These are phyloP conservation scores for Nyctibius grandis DNA, from an alignment of 2,797 vertebrate genomes.

Conservation along the genomic window DNA sequence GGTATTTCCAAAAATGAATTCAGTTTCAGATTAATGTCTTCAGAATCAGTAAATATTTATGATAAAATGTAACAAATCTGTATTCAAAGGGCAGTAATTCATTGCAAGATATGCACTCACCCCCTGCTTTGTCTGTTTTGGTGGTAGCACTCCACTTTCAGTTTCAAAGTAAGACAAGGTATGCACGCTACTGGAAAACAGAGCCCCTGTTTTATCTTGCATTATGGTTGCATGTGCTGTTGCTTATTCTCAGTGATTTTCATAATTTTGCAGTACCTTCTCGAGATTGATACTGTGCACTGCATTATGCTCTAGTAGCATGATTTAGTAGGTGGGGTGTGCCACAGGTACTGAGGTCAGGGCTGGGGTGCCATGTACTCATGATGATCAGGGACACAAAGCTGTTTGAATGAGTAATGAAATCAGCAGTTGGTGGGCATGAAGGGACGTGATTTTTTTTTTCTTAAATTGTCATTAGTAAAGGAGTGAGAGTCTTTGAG, in stretches of 20 bases:
- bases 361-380: background rate
- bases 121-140: background rate
- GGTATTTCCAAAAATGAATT: background rate
- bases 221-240: background rate
- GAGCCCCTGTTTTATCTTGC: background rate
- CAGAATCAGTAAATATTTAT: background rate
- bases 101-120: background rate
- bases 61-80: background rate
- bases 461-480: background rate
- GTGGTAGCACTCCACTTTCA: background rate
- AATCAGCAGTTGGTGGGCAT: background rate
- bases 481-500: background rate
- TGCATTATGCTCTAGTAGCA: background rate
- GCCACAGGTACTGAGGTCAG: background rate
- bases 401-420: background rate
- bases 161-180: background rate
- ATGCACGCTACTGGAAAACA: background rate
- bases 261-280: background rate
- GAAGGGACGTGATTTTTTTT: rapidly evolving
- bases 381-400: background rate
- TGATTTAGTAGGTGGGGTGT: background rate
- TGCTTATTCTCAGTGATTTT: background rate
- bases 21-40: background rate
- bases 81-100: background rate
- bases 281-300: background rate